Conservation (phyloP, 2,797 vertebrate genomes). For the Mus caroli region DNA sequence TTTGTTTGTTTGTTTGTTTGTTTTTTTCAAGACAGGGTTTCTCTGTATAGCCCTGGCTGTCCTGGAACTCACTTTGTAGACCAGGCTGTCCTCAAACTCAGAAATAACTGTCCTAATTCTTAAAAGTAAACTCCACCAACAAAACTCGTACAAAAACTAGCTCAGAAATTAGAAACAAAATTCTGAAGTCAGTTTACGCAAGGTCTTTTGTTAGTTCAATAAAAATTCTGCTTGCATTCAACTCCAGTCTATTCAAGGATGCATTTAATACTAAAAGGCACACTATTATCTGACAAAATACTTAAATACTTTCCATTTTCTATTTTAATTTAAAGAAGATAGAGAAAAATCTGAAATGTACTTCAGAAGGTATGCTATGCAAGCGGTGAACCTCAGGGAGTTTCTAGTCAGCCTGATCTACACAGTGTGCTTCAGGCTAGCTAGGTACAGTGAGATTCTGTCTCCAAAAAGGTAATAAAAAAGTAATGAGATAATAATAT, state of each 20-base stretch:
- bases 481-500: slow-evolving; percentile 61
- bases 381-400: neutral
- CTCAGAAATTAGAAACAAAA: slow-evolving; percentile 66
- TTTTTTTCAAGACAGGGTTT: no score
- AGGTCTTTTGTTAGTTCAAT: slow-evolving; percentile 21
- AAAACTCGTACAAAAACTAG: neutral
- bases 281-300: slow-evolving; percentile 46
- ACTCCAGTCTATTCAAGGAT: slow-evolving; percentile 1
- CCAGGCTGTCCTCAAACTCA: no score
- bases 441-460: neutral
- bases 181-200: slow-evolving; percentile 29
- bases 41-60: no score
- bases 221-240: slow-evolving; percentile 27
- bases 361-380: slow-evolving; percentile 80
- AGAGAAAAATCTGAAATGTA: neutral
- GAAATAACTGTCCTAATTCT: neutral
- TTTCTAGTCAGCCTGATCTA: neutral
- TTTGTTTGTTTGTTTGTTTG: no score
- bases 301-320: neutral
- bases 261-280: slow-evolving; percentile 43
- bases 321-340: neutral
- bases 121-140: neutral
- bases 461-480: neutral
- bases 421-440: neutral
- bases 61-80: no score